phyloP scores from a whole-genome alignment of 2,888 invertebrate genomes.

The Cheiracanthium punctorium region DNA sequence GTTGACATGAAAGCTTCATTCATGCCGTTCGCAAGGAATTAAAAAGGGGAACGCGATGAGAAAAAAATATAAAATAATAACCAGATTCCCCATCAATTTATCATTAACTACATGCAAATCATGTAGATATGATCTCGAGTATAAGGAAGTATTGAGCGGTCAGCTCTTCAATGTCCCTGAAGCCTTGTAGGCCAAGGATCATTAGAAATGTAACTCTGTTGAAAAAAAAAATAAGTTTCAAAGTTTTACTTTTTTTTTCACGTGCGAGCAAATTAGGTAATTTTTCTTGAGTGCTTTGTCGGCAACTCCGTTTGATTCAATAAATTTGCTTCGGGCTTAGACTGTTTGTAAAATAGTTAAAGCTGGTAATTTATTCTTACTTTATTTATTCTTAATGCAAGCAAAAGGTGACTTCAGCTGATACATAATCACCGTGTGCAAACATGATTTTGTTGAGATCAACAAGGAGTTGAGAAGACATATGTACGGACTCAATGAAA shows the following conservation, averaged over 20 bases:
- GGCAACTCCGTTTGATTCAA: not conserved
- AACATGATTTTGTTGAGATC: not conserved
- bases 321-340: not conserved
- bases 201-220: constrained; percentile 20
- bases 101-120: constrained; percentile 47
- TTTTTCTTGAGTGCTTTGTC: not conserved
- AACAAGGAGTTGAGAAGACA: not conserved
- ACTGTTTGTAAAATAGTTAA: not conserved
- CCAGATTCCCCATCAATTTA: constrained; percentile 1
- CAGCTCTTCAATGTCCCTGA: constrained; percentile 18
- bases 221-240: not conserved
- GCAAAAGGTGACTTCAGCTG: not conserved
- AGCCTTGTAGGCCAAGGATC: constrained; percentile 33
- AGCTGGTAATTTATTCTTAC: not conserved
- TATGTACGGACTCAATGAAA: too few relatives aligned
- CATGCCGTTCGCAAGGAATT: not conserved
- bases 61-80: constrained; percentile 13
- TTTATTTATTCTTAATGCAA: not conserved
- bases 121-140: constrained; percentile 23
- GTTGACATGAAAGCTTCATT: not conserved
- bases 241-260: not conserved
- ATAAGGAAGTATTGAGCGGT: constrained; percentile 29
- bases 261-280: not conserved
- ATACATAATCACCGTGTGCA: not conserved
- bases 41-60: not conserved